Evolutionary conservation across 1,140 invertebrate species (phyloP).

Genomic region (Drosophila subobscura): DNA sequence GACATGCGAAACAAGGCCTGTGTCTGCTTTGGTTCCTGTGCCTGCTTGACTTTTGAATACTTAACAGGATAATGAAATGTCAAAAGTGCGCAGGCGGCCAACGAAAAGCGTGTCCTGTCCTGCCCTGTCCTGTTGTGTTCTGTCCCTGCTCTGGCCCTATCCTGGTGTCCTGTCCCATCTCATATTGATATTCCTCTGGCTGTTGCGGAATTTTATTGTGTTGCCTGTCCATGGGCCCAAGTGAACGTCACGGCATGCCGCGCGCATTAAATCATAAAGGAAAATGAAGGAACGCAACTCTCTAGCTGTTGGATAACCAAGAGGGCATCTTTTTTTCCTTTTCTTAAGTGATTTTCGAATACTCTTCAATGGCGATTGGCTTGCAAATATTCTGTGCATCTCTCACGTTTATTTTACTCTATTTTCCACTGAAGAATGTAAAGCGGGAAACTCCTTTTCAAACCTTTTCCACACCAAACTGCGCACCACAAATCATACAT

Average conservation of each 20-base stretch:
- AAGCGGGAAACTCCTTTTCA: too few species aligned
- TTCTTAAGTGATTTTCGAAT: background rate
- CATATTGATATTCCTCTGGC: constrained; percentile 41
- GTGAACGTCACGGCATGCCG: constrained; percentile 78
- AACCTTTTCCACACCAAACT: too few species aligned
- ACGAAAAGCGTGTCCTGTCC: constrained; percentile 50
- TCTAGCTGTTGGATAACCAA: constrained; percentile 17
- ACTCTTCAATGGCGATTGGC: constrained; percentile 1
- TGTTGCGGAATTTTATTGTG: constrained; percentile 63
- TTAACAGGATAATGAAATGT: constrained; percentile 82
- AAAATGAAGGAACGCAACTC: constrained; percentile 20
- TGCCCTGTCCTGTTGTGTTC: constrained; percentile 8
- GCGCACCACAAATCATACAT: too few species aligned
- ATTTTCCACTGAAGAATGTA: too few species aligned
- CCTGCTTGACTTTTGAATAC: constrained; percentile 80
- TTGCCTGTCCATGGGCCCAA: constrained; percentile 75
- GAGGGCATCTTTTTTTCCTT: constrained; percentile 2
- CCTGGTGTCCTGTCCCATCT: background rate
- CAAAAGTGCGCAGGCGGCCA: constrained; percentile 75
- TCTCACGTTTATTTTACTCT: too few species aligned
- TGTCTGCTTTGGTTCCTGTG: constrained; percentile 43
- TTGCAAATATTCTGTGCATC: too few species aligned
- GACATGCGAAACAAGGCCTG: constrained; percentile 54
- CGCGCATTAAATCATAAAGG: constrained; percentile 79
- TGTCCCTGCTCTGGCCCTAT: background rate